Evolutionary conservation across 2,113 vertebrate species (phyloP), one percentile per base, ranked within the genome.

Genomic region (Xerus inauris): DNA sequence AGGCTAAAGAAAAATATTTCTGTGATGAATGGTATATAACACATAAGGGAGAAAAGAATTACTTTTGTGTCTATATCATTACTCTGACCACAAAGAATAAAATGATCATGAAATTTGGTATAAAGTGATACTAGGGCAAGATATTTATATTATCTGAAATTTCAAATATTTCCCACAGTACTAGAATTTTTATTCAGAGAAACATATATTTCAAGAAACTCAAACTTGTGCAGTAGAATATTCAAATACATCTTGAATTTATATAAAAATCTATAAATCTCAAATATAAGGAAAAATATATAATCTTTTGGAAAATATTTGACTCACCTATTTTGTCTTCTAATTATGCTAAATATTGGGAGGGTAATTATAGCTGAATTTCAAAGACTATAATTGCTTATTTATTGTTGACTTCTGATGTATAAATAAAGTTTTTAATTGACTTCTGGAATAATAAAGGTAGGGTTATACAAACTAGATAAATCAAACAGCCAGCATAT

Each of bases 171-270:
- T 93, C 59, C 26, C 24, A 87, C 19, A 47, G 8, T 47, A 86
- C 8, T 57, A 57, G 24, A 64, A 57, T 6, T 54, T 32, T 71
- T 65, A 72, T 73, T 91, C 2, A 14, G 35, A 87, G 87, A 42
- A 24, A 62, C 28, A 67, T 35, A 75, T 26, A 42, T 87, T 75
- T 59, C 1, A 69, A 75, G n/a, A 89, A 75, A 65, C 20, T 69
- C 30, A 87, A 57, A 73, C 16, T 42, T 75, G 26, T 75, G 0
- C 14, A 87, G 49, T 17, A 47, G 20, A 49, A 75, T 0, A n/a
- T 85, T 94, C 20, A 67, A 79, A 86, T 82, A 30, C 24, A 59
- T 72, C 42, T 64, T 72, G 28, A 95, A 79, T 84, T 79, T 84
- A 64, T 7, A 79, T 2, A 57, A 47, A 89, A 75, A 90, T 57